phyloP scores from a whole-genome alignment of 2,888 invertebrate genomes.

The Himalopsyche kuldschensis region DNA sequence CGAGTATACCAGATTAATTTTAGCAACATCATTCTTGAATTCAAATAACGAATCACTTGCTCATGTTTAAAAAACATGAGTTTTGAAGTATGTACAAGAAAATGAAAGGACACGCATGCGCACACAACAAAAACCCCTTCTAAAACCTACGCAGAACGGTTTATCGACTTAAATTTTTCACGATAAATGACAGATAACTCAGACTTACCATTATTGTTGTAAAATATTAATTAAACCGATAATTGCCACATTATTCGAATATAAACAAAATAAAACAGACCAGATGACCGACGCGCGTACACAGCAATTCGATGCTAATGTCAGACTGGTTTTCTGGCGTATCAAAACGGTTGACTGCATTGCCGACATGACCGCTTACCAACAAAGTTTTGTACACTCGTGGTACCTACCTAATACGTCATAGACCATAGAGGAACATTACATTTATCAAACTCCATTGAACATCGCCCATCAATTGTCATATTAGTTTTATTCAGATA shows the following conservation, averaged over 20 bases:
- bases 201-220: slow-evolving; percentile 15
- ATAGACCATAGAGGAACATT: not conserved
- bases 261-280: slow-evolving; percentile 8
- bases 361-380: slow-evolving; percentile 20
- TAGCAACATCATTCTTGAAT: too few relatives aligned
- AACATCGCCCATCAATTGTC: too few relatives aligned
- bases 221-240: slow-evolving; percentile 10
- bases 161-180: not conserved
- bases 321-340: slow-evolving; percentile 23
- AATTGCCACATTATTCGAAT: slow-evolving; percentile 12
- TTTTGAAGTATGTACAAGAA: not conserved
- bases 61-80: not conserved
- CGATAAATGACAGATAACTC: not conserved
- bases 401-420: not conserved
- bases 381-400: not conserved
- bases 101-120: slow-evolving; percentile 19
- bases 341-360: slow-evolving; percentile 19
- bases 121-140: not conserved
- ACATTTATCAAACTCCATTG: too few relatives aligned
- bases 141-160: not conserved
- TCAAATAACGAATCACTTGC: not conserved
- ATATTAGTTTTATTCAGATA: too few relatives aligned
- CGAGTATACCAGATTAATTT: too few relatives aligned
- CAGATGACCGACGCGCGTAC: slow-evolving; percentile 20
- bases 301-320: slow-evolving; percentile 17